Conservation (phyloP, 2,888 invertebrate genomes). For the Macrostomum cliftonense region DNA sequence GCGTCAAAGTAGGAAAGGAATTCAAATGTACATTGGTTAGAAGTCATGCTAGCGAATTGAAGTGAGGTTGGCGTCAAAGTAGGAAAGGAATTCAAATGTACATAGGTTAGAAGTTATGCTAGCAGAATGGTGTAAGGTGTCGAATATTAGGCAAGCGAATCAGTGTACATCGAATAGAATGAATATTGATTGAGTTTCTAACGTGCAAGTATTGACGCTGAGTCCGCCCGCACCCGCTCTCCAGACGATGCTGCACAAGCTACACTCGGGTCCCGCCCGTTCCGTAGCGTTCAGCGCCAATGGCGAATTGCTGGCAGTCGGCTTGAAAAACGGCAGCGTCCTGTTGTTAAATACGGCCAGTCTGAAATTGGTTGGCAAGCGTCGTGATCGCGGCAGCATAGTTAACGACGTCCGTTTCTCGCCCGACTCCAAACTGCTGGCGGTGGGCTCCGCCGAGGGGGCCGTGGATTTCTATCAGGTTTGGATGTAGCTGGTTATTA, state of each 20-base stretch:
- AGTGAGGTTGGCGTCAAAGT: no score
- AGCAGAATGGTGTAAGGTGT: no score
- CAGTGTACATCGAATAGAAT: no score
- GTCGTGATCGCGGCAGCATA: constrained; percentile 27
- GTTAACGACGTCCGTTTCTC: constrained; percentile 35
- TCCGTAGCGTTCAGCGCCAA: constrained; percentile 26
- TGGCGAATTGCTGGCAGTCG: constrained; percentile 33
- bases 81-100: no score
- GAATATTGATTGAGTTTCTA: no score
- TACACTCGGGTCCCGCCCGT: constrained; percentile 25
- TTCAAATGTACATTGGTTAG: no score
- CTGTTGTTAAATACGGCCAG: constrained; percentile 22
- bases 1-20: no score
- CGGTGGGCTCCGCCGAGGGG: constrained; percentile 32
- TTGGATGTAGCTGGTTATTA: neutral
- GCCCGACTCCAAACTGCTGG: constrained; percentile 26
- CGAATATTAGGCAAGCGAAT: no score
- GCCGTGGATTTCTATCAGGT: constrained; percentile 34
- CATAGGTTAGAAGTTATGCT: no score
- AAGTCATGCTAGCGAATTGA: no score
- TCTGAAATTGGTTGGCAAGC: constrained; percentile 26
- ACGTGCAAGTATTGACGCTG: no score
- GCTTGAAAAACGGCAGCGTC: constrained; percentile 34
- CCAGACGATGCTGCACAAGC: constrained; percentile 24
- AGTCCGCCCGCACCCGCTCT: no score